Conservation (phyloP, 2,888 invertebrate species). For the Sussaba pulchella region DNA sequence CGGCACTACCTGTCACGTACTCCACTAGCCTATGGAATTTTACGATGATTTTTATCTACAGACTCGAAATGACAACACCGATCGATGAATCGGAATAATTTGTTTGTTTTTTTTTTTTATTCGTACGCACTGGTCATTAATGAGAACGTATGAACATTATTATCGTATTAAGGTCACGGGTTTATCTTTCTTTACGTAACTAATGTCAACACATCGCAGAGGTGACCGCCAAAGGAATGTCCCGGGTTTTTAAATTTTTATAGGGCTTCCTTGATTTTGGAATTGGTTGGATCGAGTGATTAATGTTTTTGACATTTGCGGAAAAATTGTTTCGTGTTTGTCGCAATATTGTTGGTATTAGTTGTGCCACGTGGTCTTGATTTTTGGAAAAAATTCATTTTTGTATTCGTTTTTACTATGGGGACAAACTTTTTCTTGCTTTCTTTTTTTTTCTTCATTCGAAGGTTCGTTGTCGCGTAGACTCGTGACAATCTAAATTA, state of each 20-base stretch:
- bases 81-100: constrained; percentile 51
- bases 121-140: no score
- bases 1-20: constrained; percentile 80
- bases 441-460: no score
- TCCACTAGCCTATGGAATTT: constrained; percentile 71
- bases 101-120: no score
- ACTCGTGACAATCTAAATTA: constrained; percentile 39
- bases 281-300: not conserved
- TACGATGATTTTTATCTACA: constrained; percentile 27
- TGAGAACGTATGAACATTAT: not conserved
- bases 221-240: constrained; percentile 63
- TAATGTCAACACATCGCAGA: constrained; percentile 57
- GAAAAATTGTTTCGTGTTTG: no score
- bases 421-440: no score
- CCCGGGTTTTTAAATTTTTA: constrained; percentile 12
- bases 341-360: no score
- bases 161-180: constrained; percentile 1
- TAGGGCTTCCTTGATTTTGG: not conserved
- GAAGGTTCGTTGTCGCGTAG: no score
- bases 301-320: not conserved
- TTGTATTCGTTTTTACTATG: not conserved
- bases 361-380: no score
- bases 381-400: no score
- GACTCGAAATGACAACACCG: constrained; percentile 41
- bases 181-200: constrained; percentile 59